Evolutionary conservation across 2,888 invertebrate genomes (phyloP), one percentile per base, ranked within the genome.

Genomic region (Eupithecia exiguata): DNA sequence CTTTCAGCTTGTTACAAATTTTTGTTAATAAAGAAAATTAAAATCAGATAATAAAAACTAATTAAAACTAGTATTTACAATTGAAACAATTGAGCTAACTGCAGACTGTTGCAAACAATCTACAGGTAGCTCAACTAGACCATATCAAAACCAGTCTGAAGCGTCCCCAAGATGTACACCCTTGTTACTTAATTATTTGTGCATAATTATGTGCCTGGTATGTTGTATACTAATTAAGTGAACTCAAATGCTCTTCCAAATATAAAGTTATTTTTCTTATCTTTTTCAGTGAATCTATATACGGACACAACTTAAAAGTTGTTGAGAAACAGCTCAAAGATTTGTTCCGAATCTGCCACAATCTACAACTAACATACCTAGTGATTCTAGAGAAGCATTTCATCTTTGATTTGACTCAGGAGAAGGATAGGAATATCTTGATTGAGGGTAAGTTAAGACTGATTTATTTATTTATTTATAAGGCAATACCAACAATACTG

Each of bases 321-420:
- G 87, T 93, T 25, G 90, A 90, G 71, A 87, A 85, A 35, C 86
- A 91, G 75, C 78, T 95, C 16, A 94, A 93, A 72, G 88, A 89
- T 58, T 82, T 95, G 67, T 95, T 95, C 75, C 86, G 87, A 30
- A 87, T 84, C 35, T 93, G 94, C 71, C 92, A 93, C 81, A 91
- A 94, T 77, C 79, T 95, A 38, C 94, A 95, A 73, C 74, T 89
- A 5, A 88, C 88, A 21, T 94, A 94, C 76, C 83, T 95, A 49
- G 86, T 88, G 83, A 85, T 90, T 10, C 76, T 95, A 67, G 93
- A 92, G 76, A 92, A 91, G 75, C 87, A 92, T 79, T 91, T 91
- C 36, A 78, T 88, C 43, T 94, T 94, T 83, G 88, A 94, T 83
- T 81, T 92, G 21, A 82, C 83, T 72, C 84, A 87, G 71, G 79